Evolutionary conservation across 2,797 vertebrate genomes (phyloP), one percentile per base, ranked within the genome.

Genomic region (Neopelma chrysocephalum): DNA sequence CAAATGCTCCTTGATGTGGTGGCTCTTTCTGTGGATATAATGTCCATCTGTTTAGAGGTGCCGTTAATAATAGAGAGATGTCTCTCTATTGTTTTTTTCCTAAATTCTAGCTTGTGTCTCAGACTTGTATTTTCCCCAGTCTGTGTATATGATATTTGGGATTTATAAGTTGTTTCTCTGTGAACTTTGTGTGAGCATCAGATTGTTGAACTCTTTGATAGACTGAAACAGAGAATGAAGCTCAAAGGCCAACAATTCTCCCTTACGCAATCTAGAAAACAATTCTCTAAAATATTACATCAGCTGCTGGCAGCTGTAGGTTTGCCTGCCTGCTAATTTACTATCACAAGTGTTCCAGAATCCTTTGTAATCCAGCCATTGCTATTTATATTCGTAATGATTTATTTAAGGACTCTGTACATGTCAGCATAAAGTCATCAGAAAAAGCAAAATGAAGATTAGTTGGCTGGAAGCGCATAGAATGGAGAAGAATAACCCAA

Each of bases 261-360:
- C 80, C 78, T 94, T 89, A 89, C 7, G 9, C 91, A 95, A 92
- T 88, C 75, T 82, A 72, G 93, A 93, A 95, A 96, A 97, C 83
- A 93, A 94, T 85, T 81, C 86, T 89, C 72, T 94, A 94, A 94
- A 94, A 94, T 94, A 97, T 93, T 96, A 90, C 90, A 95, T 96
- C 92, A 96, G 93, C 85, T 93, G 75, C 57, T 97, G 96, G 90
- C 96, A 96, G 89, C 94, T 86, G 75, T 84, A 93, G 32, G 77
- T 90, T 93, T 95, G 85, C 90, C 73, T 88, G 93, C 75, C 81
- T 93, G 82, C 91, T 94, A 87, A 91, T 96, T 97, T 94, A 92
- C 86, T 86, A 66, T 82, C 31, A 3, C 90, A 94, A 95, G 43
- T 87, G 84, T 95, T 97, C 87, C 93, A 94, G 87, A 94, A 96